These are phyloP conservation scores for Stomorhina lunata DNA, from an alignment of 2,888 invertebrate species.

Conservation along the genomic window DNA sequence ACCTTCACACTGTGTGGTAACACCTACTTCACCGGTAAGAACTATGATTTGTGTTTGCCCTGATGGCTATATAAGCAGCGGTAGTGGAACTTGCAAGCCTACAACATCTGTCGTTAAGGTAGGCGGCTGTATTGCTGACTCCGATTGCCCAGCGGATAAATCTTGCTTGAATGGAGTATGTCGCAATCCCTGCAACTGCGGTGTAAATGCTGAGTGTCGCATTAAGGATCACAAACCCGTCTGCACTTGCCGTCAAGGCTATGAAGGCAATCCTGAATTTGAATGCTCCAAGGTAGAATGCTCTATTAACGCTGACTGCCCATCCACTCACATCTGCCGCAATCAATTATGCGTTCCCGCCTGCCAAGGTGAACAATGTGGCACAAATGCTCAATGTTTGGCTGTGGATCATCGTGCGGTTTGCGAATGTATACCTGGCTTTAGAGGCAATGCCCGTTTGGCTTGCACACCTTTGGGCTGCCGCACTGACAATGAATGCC, in stretches of 20 bases:
- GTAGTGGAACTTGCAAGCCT: constrained; percentile 89
- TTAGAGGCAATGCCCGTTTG: constrained; percentile 89
- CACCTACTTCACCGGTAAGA: constrained; percentile 89
- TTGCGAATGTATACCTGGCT: constrained; percentile 91
- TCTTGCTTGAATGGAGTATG: constrained; percentile 91
- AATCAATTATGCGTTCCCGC: constrained; percentile 91
- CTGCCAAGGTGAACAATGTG: constrained; percentile 88
- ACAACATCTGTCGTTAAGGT: constrained; percentile 84
- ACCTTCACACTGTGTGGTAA: constrained; percentile 90
- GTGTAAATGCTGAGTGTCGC: constrained; percentile 90
- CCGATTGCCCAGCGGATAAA: constrained; percentile 88
- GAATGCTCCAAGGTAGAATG: constrained; percentile 89
- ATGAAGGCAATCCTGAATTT: constrained; percentile 90
- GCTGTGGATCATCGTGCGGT: constrained; percentile 89
- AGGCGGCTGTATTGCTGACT: constrained; percentile 87
- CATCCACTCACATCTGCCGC: constrained; percentile 90
- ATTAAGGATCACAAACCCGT: constrained; percentile 92
- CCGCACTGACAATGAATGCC: constrained; percentile 89
- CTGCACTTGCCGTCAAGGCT: constrained; percentile 91
- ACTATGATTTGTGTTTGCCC: constrained; percentile 95
- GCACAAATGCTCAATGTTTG: constrained; percentile 88
- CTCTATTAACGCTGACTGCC: constrained; percentile 87
- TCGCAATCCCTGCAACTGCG: constrained; percentile 91
- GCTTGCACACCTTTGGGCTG: constrained; percentile 91
- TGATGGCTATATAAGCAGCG: constrained; percentile 91